Evolutionary conservation across 2,797 vertebrate species (phyloP), one percentile per base, ranked within the genome.

Genomic region (Myripristis murdjan): DNA sequence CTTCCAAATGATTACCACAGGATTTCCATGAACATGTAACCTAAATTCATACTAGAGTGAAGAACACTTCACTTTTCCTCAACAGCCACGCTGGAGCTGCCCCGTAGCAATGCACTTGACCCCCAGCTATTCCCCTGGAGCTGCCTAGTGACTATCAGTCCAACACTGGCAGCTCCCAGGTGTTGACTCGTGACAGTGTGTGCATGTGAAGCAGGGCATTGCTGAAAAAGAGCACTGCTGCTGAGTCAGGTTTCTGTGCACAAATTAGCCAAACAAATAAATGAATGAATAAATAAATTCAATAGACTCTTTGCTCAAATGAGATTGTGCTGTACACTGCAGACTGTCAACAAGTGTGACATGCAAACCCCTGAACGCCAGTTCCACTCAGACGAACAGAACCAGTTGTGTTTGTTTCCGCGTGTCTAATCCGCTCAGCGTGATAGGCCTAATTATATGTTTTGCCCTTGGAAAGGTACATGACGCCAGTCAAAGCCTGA

Each of bases 401-500:
- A 77, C 33, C 62, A 64, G 44, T 33, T 28, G 35, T 37, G 69
- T 73, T 80, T 85, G 61, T 84, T 76, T 84, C 76, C 14, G 20
- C 78, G 39, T 68, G 71, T 81, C 71, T 80, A 64, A 81, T 79
- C 78, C 68, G 57, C 72, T 83, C 70, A 73, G 51, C 47, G 5
- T 62, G 72, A 77, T 7, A n/a, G 35, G 72, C n/a, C 61, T 85
- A 86, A 90, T 91, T 81, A 82, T 55, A 82, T 54, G 75, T 64
- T 85, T 82, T 70, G 76, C 49, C 44, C 63, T 26, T 8, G 16
- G 24, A 70, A 75, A 66, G 68, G 56, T 70, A 71, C 61, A 44
- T 59, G 57, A 72, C 43, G 61, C 59, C 86, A 81, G 71, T 88
- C 77, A 69, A 22, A 86, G 70, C 75, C 66, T 35, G 70, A 66